Evolutionary conservation across 2,113 vertebrate genomes (phyloP).

Genomic region (pig (Sus scrofa)): T2T-Sscrofa CM000823.6:61700501-61701000

Average conservation of each 20-base stretch:
- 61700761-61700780: not conserved
- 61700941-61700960: not conserved
- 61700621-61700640: not conserved
- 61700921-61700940: not conserved
- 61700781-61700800: not conserved
- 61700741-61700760: not conserved
- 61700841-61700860: not conserved
- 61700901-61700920: not conserved
- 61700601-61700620: not conserved
- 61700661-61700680: not conserved
- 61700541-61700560: not conserved
- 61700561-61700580: not conserved
- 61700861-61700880: not conserved
- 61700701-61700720: no score
- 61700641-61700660: not conserved
- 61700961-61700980: not conserved
- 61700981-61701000: not conserved
- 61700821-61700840: not conserved
- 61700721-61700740: no score
- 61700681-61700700: not conserved
- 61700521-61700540: not conserved
- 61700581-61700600: not conserved
- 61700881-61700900: not conserved
- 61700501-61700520: not conserved
- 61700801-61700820: not conserved